Percentiles rank a stretch among this genome's conserved stretches.
Evolutionary conservation across 2,113 vertebrate genomes (phyloP).

Genomic region (Odontophorus gujanensis): DNA sequence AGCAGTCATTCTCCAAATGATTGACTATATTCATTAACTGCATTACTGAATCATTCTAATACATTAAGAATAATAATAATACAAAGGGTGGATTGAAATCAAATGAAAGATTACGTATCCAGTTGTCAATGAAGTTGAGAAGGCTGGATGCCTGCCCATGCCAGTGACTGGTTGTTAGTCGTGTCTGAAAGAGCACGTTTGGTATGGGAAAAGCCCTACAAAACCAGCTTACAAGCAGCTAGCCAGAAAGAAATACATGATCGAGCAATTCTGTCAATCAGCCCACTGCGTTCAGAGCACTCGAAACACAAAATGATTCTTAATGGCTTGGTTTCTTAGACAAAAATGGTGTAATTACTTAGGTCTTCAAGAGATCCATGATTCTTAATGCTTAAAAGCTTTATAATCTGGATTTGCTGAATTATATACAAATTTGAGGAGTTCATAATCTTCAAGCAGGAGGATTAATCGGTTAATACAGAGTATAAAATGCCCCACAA

Average conservation of each 20-base stretch:
- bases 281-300: background rate
- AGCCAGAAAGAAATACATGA: constrained; percentile 20
- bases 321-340: constrained; percentile 47
- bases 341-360: constrained; percentile 54
- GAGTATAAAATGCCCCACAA: constrained; percentile 52
- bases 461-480: constrained; percentile 77
- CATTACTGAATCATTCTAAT: background rate
- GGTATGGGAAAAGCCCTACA: background rate
- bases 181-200: background rate
- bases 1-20: background rate
- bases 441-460: constrained; percentile 66
- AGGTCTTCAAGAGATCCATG: constrained; percentile 35
- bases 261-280: constrained; percentile 11
- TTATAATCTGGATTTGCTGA: constrained; percentile 77
- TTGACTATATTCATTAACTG: background rate
- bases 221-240: background rate
- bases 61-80: background rate
- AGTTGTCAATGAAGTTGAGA: background rate
- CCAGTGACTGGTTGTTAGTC: background rate
- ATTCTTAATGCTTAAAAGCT: constrained; percentile 64
- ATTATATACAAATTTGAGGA: constrained; percentile 71
- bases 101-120: background rate
- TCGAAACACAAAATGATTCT: constrained; percentile 34
- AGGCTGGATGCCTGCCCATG: background rate
- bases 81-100: background rate